These are phyloP conservation scores for Reticulitermes lucifugus DNA, from an alignment of 2,888 invertebrate genomes.

Conservation along the genomic window DNA sequence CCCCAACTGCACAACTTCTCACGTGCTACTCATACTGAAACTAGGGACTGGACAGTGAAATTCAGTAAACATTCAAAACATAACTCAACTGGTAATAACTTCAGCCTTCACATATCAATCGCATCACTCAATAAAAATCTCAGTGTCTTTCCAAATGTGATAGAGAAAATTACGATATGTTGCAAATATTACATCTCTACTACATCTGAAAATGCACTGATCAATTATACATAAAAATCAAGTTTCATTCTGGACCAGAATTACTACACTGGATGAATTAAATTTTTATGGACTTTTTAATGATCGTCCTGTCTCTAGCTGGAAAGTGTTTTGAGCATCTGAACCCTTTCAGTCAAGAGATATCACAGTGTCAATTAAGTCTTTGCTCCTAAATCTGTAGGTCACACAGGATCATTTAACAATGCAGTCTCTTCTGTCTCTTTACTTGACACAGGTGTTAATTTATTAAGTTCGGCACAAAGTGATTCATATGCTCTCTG, in stretches of 20 bases:
- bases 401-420: not conserved
- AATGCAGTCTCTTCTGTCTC: not conserved
- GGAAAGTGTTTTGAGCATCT: slow-evolving; percentile 22
- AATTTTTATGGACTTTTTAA: not conserved
- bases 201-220: too few relatives aligned
- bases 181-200: too few relatives aligned
- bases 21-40: not conserved
- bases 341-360: not conserved
- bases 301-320: slow-evolving; percentile 15
- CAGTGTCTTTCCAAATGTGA: too few relatives aligned
- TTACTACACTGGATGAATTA: not conserved
- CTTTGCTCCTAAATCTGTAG: not conserved
- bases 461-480: slow-evolving; percentile 40
- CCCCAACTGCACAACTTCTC: too few relatives aligned
- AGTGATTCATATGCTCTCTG: slow-evolving; percentile 38
- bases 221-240: not conserved
- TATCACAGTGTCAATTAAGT: slow-evolving; percentile 32
- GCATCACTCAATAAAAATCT: not conserved
- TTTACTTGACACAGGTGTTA: slow-evolving; percentile 1
- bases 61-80: not conserved
- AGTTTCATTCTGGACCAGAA: not conserved
- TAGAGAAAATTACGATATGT: too few relatives aligned
- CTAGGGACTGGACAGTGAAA: slow-evolving; percentile 16
- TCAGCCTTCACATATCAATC: slow-evolving; percentile 18
- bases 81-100: not conserved